phyloP scores from a whole-genome alignment of 1,140 invertebrate genomes.

The Druon quercuslanigerum region DNA sequence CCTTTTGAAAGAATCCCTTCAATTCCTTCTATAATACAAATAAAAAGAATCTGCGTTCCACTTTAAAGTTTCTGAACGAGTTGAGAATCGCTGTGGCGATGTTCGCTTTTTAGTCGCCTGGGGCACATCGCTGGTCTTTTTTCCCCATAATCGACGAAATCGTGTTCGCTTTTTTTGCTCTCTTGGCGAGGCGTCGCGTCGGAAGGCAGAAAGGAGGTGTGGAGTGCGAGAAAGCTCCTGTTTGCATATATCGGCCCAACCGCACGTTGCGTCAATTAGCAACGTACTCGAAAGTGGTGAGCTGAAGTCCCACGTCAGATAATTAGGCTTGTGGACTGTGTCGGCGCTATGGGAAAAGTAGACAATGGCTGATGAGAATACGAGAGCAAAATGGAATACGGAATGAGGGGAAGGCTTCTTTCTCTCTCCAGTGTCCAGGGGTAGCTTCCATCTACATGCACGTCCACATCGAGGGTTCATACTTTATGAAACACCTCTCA shows the following conservation, averaged over 20 bases:
- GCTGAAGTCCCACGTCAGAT: conserved; percentile 54
- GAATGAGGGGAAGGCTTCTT: conserved; percentile 65
- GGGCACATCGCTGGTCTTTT: conserved; percentile 1
- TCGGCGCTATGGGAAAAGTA: conserved; percentile 55
- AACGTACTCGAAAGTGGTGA: conserved; percentile 43
- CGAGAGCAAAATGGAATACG: conserved; percentile 71
- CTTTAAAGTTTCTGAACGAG: neutral
- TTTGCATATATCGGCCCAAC: conserved; percentile 23
- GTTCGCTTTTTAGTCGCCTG: conserved; percentile 6
- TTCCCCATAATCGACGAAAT: conserved; percentile 15
- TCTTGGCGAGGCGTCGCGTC: neutral
- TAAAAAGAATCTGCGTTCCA: too few species aligned
- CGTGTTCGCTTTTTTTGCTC: conserved; percentile 24
- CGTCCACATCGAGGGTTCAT: conserved; percentile 49
- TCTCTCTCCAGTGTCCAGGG: conserved; percentile 47
- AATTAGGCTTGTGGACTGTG: conserved; percentile 60
- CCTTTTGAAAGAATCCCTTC: too few species aligned
- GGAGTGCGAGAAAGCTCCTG: conserved; percentile 9
- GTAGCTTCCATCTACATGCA: conserved; percentile 47
- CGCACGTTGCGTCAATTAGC: conserved; percentile 48
- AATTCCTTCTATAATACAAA: too few species aligned
- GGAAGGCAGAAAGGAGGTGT: neutral
- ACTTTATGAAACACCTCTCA: conserved; percentile 55
- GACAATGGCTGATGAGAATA: conserved; percentile 65
- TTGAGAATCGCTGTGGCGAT: neutral